Evolutionary conservation across 2,113 vertebrate genomes (phyloP).

Genomic region (Embiotoca jacksoni): DNA sequence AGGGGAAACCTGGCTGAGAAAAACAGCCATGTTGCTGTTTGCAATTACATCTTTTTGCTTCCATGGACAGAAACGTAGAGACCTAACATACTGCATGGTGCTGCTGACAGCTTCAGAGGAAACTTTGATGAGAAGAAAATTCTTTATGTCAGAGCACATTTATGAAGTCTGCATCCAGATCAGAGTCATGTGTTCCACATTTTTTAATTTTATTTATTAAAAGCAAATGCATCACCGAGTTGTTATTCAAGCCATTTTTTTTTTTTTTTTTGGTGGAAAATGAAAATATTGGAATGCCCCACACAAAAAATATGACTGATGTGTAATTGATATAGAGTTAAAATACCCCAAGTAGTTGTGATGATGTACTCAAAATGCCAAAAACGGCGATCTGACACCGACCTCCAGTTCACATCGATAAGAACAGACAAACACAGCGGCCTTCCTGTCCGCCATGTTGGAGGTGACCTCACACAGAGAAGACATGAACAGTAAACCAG

Average conservation of each 20-base stretch:
- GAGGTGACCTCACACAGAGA: constrained; percentile 17
- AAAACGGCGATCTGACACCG: constrained; percentile 19
- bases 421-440: constrained; percentile 27
- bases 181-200: constrained; percentile 52
- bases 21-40: constrained; percentile 61
- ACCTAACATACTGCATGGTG: constrained; percentile 17
- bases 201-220: constrained; percentile 37
- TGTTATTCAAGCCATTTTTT: constrained; percentile 38
- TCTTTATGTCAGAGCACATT: constrained; percentile 40
- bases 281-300: constrained; percentile 55
- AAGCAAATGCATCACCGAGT: constrained; percentile 49
- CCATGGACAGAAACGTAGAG: constrained; percentile 50
- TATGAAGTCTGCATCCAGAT: constrained; percentile 48
- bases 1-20: constrained; percentile 50
- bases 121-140: constrained; percentile 42
- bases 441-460: background rate
- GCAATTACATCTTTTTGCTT: constrained; percentile 63
- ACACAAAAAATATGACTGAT: constrained; percentile 18
- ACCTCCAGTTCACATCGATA: constrained; percentile 35
- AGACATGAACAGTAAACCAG: background rate
- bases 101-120: constrained; percentile 45
- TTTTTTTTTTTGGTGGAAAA: constrained; percentile 4
- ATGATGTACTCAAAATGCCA: constrained; percentile 22
- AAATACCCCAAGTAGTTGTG: constrained; percentile 7
- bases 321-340: constrained; percentile 21